Base-by-base conservation (phyloP, 2,113 vertebrate species). In the Osmerus eperlanus region DNA sequence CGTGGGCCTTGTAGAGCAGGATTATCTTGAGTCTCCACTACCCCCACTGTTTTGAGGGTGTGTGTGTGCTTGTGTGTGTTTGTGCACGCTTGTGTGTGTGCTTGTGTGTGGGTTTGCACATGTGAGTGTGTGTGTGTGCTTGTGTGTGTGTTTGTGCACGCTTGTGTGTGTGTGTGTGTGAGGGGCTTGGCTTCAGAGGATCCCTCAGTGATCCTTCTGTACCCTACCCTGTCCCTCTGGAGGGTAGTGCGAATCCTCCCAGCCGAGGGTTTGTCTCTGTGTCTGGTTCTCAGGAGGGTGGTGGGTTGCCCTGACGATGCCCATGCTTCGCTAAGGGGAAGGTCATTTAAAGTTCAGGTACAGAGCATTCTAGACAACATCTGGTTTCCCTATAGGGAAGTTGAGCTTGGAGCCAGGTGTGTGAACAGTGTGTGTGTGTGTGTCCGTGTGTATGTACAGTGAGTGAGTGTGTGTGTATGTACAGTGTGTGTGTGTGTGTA, bases 301-400 rank as follows among this genome's bases (percentile, higher is more conserved):
- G 41, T 7, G 2, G 41, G 41, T 47, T 47, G 41, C 7, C 41
- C 8, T 47, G 41, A 47, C 41, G 41, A 47, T 12, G 9, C 41
- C 0, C 9, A 47, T 2, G 9, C 41, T 9, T 47, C 41, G 0
- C 41, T 47, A 2, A 47, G 9, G 41, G 41, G 41, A 2, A 7
- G 7, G 7, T 1, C 13, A 25, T 63, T 29, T 28, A 15, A 29
- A 29, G 28, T 64, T 15, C 14, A 64, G 16, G n/a, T 15, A 32
- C 61, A 64, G 14, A 51, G 41, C 51, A 62, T 69, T 71, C 62
- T 72, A 84, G 81, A 84, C 76, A 78, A 81, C 68, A 65, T 6
- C 3, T 71, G 53, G 23, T 36, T 60, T 12, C 36, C 51, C 77
- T 79, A 58, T 23, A n/a, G 23, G 76, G 74, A 76, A 79, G 56